A percentile compares a stretch with the other conserved stretches of the same genome.
These are phyloP conservation scores for Ardeotis arabs DNA, from an alignment of 2,113 vertebrate species.

Conservation along the genomic window DNA sequence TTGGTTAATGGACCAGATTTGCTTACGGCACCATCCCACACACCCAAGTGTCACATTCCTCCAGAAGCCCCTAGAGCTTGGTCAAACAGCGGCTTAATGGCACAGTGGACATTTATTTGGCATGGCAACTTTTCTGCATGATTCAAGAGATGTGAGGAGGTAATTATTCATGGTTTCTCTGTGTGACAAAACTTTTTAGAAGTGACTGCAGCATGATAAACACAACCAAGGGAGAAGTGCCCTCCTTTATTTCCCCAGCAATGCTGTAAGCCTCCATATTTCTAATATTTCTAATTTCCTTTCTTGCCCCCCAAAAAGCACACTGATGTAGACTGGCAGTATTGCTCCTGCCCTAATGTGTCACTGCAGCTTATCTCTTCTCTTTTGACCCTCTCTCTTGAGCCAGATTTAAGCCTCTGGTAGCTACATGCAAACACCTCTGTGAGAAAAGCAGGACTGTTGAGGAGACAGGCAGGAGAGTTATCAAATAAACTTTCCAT, in stretches of 20 bases:
- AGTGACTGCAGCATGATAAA: not conserved
- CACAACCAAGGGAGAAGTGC: not conserved
- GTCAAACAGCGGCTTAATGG: not conserved
- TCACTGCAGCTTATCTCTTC: not conserved
- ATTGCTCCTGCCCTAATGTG: not conserved
- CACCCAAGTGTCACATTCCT: not conserved
- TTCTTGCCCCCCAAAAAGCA: not conserved
- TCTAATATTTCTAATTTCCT: not conserved
- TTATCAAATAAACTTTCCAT: constrained; percentile 55
- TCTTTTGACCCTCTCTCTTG: not conserved
- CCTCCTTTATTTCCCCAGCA: not conserved
- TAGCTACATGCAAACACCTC: not conserved
- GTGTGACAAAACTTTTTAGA: constrained; percentile 33
- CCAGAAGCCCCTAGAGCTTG: not conserved
- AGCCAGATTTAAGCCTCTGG: not conserved
- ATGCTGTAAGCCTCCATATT: not conserved
- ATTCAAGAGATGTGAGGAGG: constrained; percentile 11
- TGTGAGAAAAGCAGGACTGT: not conserved
- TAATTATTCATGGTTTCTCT: constrained; percentile 21
- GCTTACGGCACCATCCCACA: not conserved
- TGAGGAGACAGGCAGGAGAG: not conserved
- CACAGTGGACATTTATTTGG: not conserved
- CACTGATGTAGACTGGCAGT: not conserved
- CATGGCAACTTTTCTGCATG: not conserved
- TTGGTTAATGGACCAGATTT: not conserved